Evolutionary conservation across 2,888 invertebrate species (phyloP), one percentile per base, ranked within the genome.

Genomic region (Sicus ferrugineus): DNA sequence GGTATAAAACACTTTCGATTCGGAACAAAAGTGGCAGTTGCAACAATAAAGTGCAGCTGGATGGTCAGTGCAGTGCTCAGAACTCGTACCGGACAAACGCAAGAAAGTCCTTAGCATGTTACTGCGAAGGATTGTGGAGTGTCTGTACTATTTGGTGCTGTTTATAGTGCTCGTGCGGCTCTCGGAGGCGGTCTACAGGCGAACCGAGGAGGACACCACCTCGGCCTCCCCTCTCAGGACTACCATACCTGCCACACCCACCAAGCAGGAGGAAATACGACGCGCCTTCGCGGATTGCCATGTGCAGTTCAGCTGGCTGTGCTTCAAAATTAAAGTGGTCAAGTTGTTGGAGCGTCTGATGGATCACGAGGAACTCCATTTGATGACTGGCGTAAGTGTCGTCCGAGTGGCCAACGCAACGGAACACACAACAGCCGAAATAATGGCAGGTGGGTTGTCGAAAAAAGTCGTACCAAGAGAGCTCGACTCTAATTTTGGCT

Each of bases 241-340:
- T 72, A n/a, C 72, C 67, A 54, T 28, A 26, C 54, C 28, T 28
- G 26, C 54, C 66, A 42, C 52, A 68, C 56, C 50, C 59, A 26
- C 19, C 0, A 59, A 38, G 11, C 54, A 48, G 31, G 64, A 52
- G 28, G 67, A 68, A 7, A 62, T 74, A 68, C 80, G 83, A 70
- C 80, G 85, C 5, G 79, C 87, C 46, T 80, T 86, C 14, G 88
- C 88, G 73, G 79, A 79, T 63, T 91, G 91, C 81, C 86, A 86
- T 48, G 87, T 86, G 28, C 85, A 86, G 0, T 89, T 91, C 77
- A 92, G 90, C 80, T 87, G 91, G 28, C 92, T 92, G 80, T 94
- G 94, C 79, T 85, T 94, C 48, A 94, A 94, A 80, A 86, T 94
- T 72, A 93, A 93, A 77, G 89, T 92, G 58, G 89, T 93, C 1